These are phyloP conservation scores for Chelonoidis abingdonii DNA, from an alignment of 2,113 vertebrate species.

Conservation along the genomic window DNA sequence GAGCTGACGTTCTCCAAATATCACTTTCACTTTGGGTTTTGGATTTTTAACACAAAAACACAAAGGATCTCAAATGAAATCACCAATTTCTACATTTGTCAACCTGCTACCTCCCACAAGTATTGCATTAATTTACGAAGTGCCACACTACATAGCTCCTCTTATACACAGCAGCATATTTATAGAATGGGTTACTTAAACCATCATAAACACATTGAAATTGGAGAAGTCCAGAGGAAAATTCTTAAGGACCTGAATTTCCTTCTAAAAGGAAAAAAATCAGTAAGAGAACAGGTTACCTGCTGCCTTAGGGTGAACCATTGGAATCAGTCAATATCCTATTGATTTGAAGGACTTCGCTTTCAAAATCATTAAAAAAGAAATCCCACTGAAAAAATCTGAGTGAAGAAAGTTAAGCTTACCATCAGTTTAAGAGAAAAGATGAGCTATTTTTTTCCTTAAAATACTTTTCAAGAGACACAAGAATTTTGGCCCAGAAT, in stretches of 20 bases:
- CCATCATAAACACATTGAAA: not conserved
- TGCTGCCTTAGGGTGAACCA: not conserved
- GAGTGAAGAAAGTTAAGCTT: not conserved
- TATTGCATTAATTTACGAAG: not conserved
- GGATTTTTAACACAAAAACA: not conserved
- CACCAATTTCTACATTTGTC: slow-evolving; percentile 23
- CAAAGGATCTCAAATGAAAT: not conserved
- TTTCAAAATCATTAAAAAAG: slow-evolving; percentile 4
- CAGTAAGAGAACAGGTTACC: not conserved
- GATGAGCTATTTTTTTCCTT: not conserved
- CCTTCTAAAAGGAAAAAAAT: slow-evolving; percentile 3
- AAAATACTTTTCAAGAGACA: not conserved
- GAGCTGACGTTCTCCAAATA: not conserved
- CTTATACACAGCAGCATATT: not conserved
- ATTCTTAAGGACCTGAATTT: slow-evolving; percentile 35
- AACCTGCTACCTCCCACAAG: slow-evolving; percentile 12
- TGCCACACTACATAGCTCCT: not conserved
- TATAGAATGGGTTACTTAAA: not conserved
- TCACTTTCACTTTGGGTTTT: not conserved
- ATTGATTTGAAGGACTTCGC: not conserved
- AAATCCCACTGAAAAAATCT: not conserved
- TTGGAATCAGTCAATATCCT: not conserved
- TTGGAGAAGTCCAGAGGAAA: slow-evolving; percentile 21
- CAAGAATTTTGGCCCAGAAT: not conserved
- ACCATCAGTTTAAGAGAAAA: slow-evolving; percentile 10